These are phyloP conservation scores for Saccostrea cuccullata DNA, from an alignment of 1,140 invertebrate species.

Conservation along the genomic window DNA sequence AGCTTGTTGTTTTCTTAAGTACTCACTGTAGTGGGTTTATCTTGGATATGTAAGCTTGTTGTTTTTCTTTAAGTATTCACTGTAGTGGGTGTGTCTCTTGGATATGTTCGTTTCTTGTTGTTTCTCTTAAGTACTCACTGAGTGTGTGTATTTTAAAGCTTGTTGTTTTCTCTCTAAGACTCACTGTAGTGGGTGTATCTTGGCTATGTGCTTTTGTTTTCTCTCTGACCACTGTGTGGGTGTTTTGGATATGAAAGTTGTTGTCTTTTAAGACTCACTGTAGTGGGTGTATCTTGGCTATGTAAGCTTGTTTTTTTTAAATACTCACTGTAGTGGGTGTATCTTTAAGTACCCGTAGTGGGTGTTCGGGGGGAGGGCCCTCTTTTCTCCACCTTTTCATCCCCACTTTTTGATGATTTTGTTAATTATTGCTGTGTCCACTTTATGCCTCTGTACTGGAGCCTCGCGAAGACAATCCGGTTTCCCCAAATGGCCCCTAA, in stretches of 20 bases:
- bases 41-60: no score
- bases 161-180: neutral
- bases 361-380: neutral
- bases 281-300: neutral
- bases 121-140: neutral
- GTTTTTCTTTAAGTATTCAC: no score
- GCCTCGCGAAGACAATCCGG: constrained; percentile 26
- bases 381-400: constrained; percentile 30
- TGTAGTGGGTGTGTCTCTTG: no score
- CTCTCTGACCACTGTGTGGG: no score
- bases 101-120: no score
- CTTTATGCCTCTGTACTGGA: neutral
- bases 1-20: no score
- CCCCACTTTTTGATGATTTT: constrained; percentile 35
- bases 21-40: no score
- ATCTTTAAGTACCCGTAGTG: neutral
- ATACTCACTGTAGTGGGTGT: neutral
- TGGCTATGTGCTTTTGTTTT: no score
- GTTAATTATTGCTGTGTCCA: constrained; percentile 1
- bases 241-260: neutral
- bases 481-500: constrained; percentile 40
- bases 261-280: neutral
- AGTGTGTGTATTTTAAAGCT: neutral
- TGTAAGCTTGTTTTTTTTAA: neutral
- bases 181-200: neutral